Evolutionary conservation across 2,113 vertebrate genomes (phyloP).

Genomic region (Colius striatus): DNA sequence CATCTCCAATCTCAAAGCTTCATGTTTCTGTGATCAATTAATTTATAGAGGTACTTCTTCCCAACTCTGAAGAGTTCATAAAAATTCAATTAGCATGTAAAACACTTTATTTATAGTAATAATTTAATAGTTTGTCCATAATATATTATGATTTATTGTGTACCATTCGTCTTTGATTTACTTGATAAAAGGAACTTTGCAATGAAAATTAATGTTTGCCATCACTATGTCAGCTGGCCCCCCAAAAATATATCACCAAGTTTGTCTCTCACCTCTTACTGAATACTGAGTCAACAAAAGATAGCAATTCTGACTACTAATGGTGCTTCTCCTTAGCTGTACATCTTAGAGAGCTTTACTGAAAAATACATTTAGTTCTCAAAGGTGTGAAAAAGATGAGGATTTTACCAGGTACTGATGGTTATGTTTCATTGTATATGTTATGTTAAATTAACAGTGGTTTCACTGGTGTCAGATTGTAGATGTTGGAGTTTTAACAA

Average conservation of each 20-base stretch:
- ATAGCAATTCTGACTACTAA: background rate
- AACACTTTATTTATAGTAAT: background rate
- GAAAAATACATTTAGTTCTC: background rate
- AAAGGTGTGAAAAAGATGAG: background rate
- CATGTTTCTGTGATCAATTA: background rate
- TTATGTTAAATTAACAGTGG: background rate
- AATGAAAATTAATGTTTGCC: background rate
- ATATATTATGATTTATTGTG: background rate
- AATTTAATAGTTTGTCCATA: background rate
- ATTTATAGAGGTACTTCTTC: background rate
- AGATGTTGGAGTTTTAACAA: background rate
- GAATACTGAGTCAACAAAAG: background rate
- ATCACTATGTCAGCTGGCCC: background rate
- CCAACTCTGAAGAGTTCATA: accelerated
- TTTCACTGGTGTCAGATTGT: background rate
- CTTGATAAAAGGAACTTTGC: background rate
- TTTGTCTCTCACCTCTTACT: background rate
- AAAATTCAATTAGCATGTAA: background rate
- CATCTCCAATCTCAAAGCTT: background rate
- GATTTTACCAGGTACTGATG: background rate
- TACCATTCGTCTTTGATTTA: background rate
- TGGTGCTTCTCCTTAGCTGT: background rate
- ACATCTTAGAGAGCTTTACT: background rate
- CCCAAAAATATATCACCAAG: background rate
- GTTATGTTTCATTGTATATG: background rate